phyloP scores from a whole-genome alignment of 2,888 invertebrate genomes.

The Pteria penguin region DNA sequence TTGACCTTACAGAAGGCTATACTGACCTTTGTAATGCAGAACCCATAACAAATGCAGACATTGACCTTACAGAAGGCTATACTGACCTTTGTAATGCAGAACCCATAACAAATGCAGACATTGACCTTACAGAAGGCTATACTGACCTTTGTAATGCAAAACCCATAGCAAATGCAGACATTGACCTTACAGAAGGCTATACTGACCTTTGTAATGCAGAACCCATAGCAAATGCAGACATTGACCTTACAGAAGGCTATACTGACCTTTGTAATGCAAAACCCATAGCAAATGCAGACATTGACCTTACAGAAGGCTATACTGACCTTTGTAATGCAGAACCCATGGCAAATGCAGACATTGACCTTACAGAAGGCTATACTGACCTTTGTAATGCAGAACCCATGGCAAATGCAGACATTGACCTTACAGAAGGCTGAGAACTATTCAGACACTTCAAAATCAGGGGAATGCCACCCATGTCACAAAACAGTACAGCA shows the following conservation, averaged over 20 bases:
- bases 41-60: slow-evolving; percentile 85
- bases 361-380: no score
- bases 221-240: no score
- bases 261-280: no score
- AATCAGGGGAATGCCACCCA: slow-evolving; percentile 82
- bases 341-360: no score
- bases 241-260: no score
- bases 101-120: slow-evolving; percentile 85
- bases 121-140: slow-evolving; percentile 82
- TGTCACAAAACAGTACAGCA: slow-evolving; percentile 85
- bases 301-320: no score
- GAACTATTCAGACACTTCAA: slow-evolving; percentile 86
- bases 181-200: no score
- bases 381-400: slow-evolving; percentile 85
- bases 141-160: no score
- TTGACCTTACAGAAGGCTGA: slow-evolving; percentile 82
- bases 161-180: no score
- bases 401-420: slow-evolving; percentile 85
- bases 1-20: slow-evolving; percentile 82
- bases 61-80: slow-evolving; percentile 82
- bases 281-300: no score
- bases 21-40: slow-evolving; percentile 86
- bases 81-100: slow-evolving; percentile 86
- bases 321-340: no score
- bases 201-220: no score